These are phyloP conservation scores for Camarhynchus parvulus DNA, from an alignment of 2,113 vertebrate species.

Conservation along the genomic window DNA sequence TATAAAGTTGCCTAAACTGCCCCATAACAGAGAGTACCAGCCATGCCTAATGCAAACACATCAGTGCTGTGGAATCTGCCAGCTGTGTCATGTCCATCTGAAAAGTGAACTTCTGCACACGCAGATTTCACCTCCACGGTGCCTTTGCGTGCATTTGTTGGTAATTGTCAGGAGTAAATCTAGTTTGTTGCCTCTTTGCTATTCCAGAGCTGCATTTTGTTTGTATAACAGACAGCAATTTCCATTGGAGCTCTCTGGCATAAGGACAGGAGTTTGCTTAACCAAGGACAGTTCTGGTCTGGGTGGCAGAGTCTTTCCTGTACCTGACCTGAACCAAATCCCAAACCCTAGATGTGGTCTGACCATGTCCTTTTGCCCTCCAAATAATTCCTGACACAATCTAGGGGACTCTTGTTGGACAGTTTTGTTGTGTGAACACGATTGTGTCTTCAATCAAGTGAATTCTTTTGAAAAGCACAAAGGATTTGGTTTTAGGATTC, in stretches of 20 bases:
- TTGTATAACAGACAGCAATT: not conserved
- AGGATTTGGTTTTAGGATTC: not conserved
- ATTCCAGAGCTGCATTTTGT: not conserved
- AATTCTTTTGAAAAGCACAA: not conserved
- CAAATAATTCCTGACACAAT: not conserved
- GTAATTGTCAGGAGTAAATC: not conserved
- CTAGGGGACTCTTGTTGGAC: not conserved
- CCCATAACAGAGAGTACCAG: not conserved
- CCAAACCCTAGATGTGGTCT: not conserved
- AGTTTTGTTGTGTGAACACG: not conserved
- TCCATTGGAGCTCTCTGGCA: not conserved
- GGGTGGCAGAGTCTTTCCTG: not conserved
- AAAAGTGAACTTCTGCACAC: not conserved
- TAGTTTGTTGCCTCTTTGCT: not conserved
- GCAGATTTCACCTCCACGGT: not conserved
- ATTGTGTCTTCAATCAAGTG: not conserved
- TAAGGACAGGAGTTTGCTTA: not conserved
- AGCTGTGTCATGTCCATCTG: not conserved
- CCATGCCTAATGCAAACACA: not conserved
- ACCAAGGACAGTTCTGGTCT: not conserved
- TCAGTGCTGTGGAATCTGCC: not conserved
- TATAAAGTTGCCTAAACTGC: not conserved
- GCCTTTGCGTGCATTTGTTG: not conserved
- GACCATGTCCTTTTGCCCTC: accelerated
- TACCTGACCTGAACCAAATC: too few relatives aligned